phyloP scores from a whole-genome alignment of 1,140 invertebrate species.

The Panagrolaimus sp. region DNA sequence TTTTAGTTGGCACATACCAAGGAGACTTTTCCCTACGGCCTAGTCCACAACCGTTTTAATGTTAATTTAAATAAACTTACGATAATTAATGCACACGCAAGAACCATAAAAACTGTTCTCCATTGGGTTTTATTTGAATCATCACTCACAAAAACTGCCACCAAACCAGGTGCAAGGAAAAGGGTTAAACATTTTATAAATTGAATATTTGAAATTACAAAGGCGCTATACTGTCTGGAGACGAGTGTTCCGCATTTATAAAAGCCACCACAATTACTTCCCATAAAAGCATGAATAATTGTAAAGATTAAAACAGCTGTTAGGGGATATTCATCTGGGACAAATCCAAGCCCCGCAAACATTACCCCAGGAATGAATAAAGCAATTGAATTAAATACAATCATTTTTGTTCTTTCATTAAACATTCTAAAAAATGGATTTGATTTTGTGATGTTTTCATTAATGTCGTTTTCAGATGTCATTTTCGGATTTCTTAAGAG shows the following conservation, averaged over 20 bases:
- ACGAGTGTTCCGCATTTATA: conserved; percentile 50
- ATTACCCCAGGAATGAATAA: conserved; percentile 39
- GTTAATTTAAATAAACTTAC: too few species aligned
- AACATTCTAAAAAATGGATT: conserved; percentile 42
- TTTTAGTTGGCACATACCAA: too few species aligned
- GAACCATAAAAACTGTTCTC: conserved; percentile 27
- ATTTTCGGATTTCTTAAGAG: too few species aligned
- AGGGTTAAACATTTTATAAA: conserved; percentile 27
- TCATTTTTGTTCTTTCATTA: conserved; percentile 40
- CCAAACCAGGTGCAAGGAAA: conserved; percentile 26
- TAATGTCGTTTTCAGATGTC: too few species aligned
- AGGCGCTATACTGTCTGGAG: conserved; percentile 34
- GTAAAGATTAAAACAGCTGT: conserved; percentile 33
- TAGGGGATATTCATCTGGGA: conserved; percentile 33
- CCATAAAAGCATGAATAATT: conserved; percentile 43
- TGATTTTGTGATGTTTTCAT: too few species aligned
- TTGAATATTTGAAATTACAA: conserved; percentile 29
- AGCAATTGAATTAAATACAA: conserved; percentile 49
- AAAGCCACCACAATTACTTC: conserved; percentile 45
- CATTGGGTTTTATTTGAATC: conserved; percentile 20
- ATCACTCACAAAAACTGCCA: conserved; percentile 25
- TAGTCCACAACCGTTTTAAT: too few species aligned
- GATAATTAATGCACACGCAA: conserved; percentile 21
- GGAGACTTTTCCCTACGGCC: too few species aligned
- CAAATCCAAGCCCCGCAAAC: conserved; percentile 42